phyloP scores from a whole-genome alignment of 1,140 invertebrate species.

The Hylaeus anthracinus region DNA sequence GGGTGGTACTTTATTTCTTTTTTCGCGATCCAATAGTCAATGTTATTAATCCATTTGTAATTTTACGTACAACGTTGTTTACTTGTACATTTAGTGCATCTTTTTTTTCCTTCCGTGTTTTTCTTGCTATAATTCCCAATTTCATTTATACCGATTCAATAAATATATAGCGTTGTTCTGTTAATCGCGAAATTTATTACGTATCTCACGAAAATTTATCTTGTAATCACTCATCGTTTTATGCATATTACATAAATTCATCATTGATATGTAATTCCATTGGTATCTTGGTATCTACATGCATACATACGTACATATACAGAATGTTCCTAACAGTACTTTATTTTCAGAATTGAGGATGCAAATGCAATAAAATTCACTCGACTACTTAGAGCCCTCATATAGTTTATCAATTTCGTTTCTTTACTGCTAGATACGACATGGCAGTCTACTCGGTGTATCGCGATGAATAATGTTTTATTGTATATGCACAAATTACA shows the following conservation, averaged over 20 bases:
- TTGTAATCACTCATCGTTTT: constrained; percentile 59
- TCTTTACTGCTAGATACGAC: background rate
- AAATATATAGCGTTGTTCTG: constrained; percentile 1
- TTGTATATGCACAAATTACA: background rate
- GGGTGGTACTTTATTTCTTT: constrained; percentile 1
- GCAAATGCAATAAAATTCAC: background rate
- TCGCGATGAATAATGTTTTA: background rate
- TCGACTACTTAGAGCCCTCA: background rate
- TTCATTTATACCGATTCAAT: constrained; percentile 12
- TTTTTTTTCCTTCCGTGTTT: background rate
- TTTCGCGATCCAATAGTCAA: background rate
- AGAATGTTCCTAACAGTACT: background rate
- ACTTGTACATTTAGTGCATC: background rate
- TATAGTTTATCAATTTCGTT: background rate
- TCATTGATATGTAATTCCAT: constrained; percentile 37
- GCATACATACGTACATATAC: background rate
- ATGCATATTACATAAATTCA: constrained; percentile 38
- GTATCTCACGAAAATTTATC: constrained; percentile 20
- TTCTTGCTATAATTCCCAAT: background rate
- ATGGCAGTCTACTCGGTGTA: background rate
- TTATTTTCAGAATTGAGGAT: background rate
- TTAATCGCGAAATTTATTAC: background rate
- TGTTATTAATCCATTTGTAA: background rate
- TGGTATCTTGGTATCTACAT: constrained; percentile 9
- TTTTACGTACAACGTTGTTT: background rate